Percentiles rank a stretch among this genome's conserved stretches.
phyloP scores from a whole-genome alignment of 2,888 invertebrate genomes.

The Ceramica pisi region DNA sequence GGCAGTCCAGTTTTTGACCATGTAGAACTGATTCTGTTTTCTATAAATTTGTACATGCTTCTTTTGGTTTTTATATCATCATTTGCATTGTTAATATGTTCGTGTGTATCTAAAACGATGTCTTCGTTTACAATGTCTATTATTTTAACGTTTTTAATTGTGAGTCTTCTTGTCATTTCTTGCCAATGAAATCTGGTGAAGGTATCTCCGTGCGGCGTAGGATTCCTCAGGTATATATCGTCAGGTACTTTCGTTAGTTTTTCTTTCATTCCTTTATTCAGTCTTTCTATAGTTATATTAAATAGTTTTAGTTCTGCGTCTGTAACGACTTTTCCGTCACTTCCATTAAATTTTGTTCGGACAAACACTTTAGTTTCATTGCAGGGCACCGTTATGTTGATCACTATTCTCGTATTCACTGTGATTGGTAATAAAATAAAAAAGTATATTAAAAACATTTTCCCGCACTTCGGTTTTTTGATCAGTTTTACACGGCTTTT shows the following conservation, averaged over 20 bases:
- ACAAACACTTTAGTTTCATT: conserved; percentile 66
- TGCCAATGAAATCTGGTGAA: conserved; percentile 79
- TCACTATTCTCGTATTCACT: conserved; percentile 69
- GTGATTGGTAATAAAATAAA: conserved; percentile 27
- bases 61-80: conserved; percentile 63
- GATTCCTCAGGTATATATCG: conserved; percentile 79
- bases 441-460: conserved; percentile 42
- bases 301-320: conserved; percentile 76
- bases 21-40: conserved; percentile 71
- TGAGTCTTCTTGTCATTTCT: conserved; percentile 72
- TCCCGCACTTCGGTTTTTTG: neutral
- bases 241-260: conserved; percentile 80
- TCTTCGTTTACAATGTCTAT: conserved; percentile 74
- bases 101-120: conserved; percentile 68
- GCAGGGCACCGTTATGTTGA: conserved; percentile 73
- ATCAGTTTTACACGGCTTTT: neutral
- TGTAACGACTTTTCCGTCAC: conserved; percentile 75
- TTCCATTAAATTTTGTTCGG: conserved; percentile 67
- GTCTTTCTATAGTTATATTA: conserved; percentile 77
- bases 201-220: conserved; percentile 77
- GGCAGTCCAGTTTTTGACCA: conserved; percentile 77
- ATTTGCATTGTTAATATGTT: conserved; percentile 77
- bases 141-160: conserved; percentile 70
- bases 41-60: conserved; percentile 67
- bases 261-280: conserved; percentile 75